Base-by-base conservation (phyloP, 2,113 vertebrate genomes). In the Ariopsis seemanni region DNA sequence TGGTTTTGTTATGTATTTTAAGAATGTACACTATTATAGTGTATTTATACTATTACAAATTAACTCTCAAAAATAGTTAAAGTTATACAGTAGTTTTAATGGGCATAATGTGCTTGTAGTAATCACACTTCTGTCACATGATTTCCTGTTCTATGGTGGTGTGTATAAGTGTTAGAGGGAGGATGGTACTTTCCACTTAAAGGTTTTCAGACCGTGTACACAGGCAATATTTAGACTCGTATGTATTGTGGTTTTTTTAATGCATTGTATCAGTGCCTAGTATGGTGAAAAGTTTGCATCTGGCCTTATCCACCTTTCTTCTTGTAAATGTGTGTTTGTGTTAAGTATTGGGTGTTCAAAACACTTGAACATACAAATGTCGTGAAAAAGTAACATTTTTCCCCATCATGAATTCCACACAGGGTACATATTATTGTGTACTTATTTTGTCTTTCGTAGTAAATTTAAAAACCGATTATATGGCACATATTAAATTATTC, bases 81-180 rank as follows among this genome's bases (percentile, higher is more conserved):
- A 52, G 27, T 48, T 74, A 20, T 74, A 15, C 0, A 30, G 27
- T 58, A 80, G 14, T 34, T 58, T 58, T 80, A 58, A 58, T 80
- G 55, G 1, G 53, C 78, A 20, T 57, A 17, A 18, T 30, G 15
- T 22, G 27, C 7, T 8, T 30, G n/a, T 34, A 20, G 53, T 80
- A 34, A 55, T 78, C 55, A 80, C 55, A 34, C 78, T 20, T 80
- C 27, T 57, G 78, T 58, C 78, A 80, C 53, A 58, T 58, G 78
- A 80, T 20, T 80, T 58, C 55, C 78, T 80, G 53, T 58, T 58
- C 9, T 17, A 58, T 30, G 53, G 53, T 30, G 15, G 20, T 58
- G 27, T 34, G 27, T 53, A 78, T 17, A 58, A 34, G 27, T 80
- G 53, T 20, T 34, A 58, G 4, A 30, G n/a, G 1, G 1, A 57